Evolutionary conservation across 1,140 invertebrate genomes (phyloP), one percentile per base, ranked within the genome.

Genomic region (Drosophila pseudoobscura): DNA sequence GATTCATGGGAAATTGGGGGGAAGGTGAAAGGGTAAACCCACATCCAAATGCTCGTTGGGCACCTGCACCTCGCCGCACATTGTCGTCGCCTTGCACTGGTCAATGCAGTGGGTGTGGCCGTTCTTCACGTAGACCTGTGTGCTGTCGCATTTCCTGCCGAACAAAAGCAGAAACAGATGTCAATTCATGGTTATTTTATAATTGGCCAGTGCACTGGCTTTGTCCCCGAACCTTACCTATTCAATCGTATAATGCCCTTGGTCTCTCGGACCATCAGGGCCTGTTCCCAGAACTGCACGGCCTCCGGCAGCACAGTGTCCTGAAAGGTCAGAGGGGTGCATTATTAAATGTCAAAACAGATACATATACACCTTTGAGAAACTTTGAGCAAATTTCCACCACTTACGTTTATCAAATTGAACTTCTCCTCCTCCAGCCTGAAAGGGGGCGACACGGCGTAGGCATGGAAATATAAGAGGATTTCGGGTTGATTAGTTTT

Each of bases 11-110:
- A 5, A 2, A 46, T 45, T 35, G 2, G 11, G 26, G 1, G 11
- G 2, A 7, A n/a, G 51, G 11, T 39, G 31, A 8, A 1, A 7
- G 22, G 56, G 11, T 29, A 13, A 24, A 94, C 94, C 95, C 92
- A 97, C 97, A 91, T 98, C 97, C 47, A 99, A 94, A 93, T 99
- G 98, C 50, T 96, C 93, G 80, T 97, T 95, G 0, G 98, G 98
- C 7, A 99, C 97, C 73, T 93, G 93, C 5, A 99, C 97, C 92
- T 99, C 98, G 0, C 98, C 98, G 92, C 98, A 99, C 94, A 97
- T 96, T 0, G 98, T 99, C 49, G 93, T 94, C 2, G 94, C 89
- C 75, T 96, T 95, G 92, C 98, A 99, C 0, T 94, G 93, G 70
- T 96, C 95, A 75, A 97, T 97, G 90, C 98, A 99, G 90, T 98